Evolutionary conservation across 2,888 invertebrate species (phyloP).

Genomic region (Sarcophaga variegata): DNA sequence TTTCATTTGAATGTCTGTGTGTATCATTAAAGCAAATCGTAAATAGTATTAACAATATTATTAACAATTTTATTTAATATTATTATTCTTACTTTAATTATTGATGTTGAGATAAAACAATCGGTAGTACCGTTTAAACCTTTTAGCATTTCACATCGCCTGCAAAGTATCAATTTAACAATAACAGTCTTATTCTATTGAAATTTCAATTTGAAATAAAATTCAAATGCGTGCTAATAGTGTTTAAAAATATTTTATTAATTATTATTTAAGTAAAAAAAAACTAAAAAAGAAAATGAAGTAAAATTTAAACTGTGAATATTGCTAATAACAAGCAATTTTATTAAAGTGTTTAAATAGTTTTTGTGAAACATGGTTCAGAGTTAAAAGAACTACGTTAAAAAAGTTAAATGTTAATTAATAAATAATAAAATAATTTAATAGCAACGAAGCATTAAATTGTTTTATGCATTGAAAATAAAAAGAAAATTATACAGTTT

Average conservation of each 20-base stretch:
- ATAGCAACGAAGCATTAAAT: conserved; percentile 54
- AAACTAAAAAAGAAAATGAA: conserved; percentile 16
- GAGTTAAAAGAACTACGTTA: conserved; percentile 1
- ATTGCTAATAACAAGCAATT: conserved; percentile 20
- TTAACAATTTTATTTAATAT: conserved; percentile 10
- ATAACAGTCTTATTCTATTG: neutral
- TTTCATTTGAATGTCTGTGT: neutral
- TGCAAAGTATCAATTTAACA: conserved; percentile 12
- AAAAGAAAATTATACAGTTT: conserved; percentile 26
- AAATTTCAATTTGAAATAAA: conserved; percentile 3
- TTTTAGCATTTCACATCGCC: conserved; percentile 59
- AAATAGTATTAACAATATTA: conserved; percentile 8
- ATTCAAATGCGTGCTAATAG: conserved; percentile 49
- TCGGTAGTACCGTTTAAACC: conserved; percentile 65
- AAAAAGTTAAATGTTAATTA: conserved; percentile 20
- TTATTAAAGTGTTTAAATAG: conserved; percentile 34
- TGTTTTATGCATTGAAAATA: conserved; percentile 39
- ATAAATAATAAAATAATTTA: conserved; percentile 44
- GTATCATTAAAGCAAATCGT: conserved; percentile 13
- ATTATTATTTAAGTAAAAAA: conserved; percentile 35
- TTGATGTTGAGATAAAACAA: conserved; percentile 53
- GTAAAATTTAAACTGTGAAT: conserved; percentile 14
- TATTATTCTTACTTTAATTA: conserved; percentile 56
- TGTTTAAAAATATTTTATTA: conserved; percentile 46
- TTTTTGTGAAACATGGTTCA: conserved; percentile 33